phyloP scores from a whole-genome alignment of 2,888 invertebrate species.

The Syritta pipiens region DNA sequence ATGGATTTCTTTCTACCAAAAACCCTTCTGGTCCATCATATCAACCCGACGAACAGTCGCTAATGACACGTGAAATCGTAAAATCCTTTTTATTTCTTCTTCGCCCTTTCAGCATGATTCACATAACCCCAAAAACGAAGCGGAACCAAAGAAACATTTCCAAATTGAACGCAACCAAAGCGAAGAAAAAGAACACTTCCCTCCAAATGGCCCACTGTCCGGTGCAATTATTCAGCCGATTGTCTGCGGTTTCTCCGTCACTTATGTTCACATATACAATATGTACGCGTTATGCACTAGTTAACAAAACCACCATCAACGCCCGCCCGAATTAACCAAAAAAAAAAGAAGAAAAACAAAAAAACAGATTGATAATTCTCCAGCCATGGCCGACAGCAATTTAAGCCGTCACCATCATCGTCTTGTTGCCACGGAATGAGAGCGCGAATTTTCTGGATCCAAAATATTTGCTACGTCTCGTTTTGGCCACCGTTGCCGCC shows the following conservation, averaged over 20 bases:
- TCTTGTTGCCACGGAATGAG: not conserved
- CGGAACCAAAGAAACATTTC: not conserved
- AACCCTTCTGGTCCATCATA: too few species aligned
- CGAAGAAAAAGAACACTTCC: not conserved
- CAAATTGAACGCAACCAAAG: slow-evolving; percentile 13
- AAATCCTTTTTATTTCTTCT: too few species aligned
- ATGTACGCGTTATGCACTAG: slow-evolving; percentile 66
- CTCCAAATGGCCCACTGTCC: slow-evolving; percentile 28
- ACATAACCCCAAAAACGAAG: not conserved
- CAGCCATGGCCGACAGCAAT: slow-evolving; percentile 13
- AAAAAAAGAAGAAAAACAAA: not conserved
- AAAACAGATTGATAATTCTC: slow-evolving; percentile 27
- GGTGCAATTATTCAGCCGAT: slow-evolving; percentile 38
- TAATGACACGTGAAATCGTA: too few species aligned
- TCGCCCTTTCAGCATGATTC: too few species aligned
- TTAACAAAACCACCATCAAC: slow-evolving; percentile 55
- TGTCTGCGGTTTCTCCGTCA: slow-evolving; percentile 26
- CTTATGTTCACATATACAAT: slow-evolving; percentile 30
- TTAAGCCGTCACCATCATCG: not conserved
- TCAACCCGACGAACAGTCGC: too few species aligned
- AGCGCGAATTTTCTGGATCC: slow-evolving; percentile 20
- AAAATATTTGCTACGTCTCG: slow-evolving; percentile 30
- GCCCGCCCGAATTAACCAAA: slow-evolving; percentile 42
- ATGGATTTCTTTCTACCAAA: too few species aligned
- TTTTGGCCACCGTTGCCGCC: too few species aligned